Base-by-base conservation (phyloP, 2,113 vertebrate species). In the Chaetorhynchus papuensis region DNA sequence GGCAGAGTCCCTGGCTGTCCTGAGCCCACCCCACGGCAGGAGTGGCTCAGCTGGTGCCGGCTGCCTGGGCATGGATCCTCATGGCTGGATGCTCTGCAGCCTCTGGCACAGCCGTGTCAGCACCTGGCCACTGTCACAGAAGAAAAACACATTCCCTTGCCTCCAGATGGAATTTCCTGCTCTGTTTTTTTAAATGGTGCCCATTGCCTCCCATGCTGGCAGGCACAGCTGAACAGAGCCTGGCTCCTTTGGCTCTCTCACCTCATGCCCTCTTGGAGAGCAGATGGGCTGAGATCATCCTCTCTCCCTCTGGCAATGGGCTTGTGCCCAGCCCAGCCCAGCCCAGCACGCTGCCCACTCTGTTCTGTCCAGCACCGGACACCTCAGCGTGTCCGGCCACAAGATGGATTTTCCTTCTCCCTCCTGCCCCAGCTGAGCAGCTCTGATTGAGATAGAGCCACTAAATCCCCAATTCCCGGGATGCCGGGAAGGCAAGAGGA, bases 301-400 rank as follows among this genome's bases (percentile, higher is more conserved):
- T 53, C 28, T 57, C 27, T 70, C 19, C 22, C n/a, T 78, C 30
- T 1, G 2, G 49, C 14, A 4, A 19, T 0, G 17, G 30, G 11
- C 11, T 70, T 47, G 24, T 61, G 61, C 70, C 50, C 7, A 3
- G 33, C 66, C 42, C 77, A 3, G 33, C 66, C 42, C 77, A 75
- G 57, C 53, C 64, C 27, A 4, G 28, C 15, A 3, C 0, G 0
- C 74, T 92, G 74, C 59, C 59, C 26, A 1, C 69, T 68, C 53
- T 3, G 2, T 10, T 84, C 74, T 11, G 10, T 35, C 64, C 78
- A 54, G 68, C 4, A 9, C 64, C 60, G 74, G 69, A 42, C 69
- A 60, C 59, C 30, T 26, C 37, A n/a, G 28, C 2, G 0, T n/a
- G 33, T 11, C 78, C 0, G 0, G 28, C 49, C 79, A 20, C 15